Evolutionary conservation across 2,888 invertebrate genomes (phyloP).

Genomic region (Steinernema carpocapsae): DNA sequence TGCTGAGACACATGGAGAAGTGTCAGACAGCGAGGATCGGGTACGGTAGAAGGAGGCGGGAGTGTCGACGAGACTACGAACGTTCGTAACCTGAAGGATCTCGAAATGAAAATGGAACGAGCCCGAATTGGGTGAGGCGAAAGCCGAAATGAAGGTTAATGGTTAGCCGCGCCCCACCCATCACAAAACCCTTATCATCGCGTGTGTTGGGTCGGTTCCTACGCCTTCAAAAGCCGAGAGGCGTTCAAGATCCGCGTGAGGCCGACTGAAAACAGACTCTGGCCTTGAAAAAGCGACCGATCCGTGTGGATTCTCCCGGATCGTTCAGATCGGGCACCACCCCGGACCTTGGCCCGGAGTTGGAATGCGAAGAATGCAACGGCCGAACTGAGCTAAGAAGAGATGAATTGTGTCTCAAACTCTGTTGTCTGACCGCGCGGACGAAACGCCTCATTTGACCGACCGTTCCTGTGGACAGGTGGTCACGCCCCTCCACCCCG

Average conservation of each 20-base stretch:
- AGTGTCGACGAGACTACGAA: background rate
- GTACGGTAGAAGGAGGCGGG: background rate
- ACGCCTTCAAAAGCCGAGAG: background rate
- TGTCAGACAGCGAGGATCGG: background rate
- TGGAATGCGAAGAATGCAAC: conserved; percentile 14
- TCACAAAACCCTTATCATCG: background rate
- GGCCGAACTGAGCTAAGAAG: background rate
- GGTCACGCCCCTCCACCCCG: conserved; percentile 14
- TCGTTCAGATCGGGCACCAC: conserved; percentile 5
- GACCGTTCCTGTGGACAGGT: conserved; percentile 31
- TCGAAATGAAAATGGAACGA: background rate
- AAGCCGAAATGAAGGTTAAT: background rate
- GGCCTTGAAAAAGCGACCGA: background rate
- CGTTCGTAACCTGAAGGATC: background rate
- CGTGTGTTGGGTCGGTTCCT: background rate
- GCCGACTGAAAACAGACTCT: background rate
- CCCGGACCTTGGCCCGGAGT: background rate
- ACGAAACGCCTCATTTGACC: conserved; percentile 23
- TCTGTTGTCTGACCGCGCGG: conserved; percentile 16
- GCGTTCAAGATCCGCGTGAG: background rate
- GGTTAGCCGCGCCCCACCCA: background rate
- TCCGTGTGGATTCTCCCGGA: background rate
- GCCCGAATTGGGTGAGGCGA: background rate
- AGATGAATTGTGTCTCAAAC: conserved; percentile 26
- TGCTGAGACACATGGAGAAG: background rate